Evolutionary conservation across 2,888 invertebrate genomes (phyloP).

Genomic region (Invenusta paracnida): DNA sequence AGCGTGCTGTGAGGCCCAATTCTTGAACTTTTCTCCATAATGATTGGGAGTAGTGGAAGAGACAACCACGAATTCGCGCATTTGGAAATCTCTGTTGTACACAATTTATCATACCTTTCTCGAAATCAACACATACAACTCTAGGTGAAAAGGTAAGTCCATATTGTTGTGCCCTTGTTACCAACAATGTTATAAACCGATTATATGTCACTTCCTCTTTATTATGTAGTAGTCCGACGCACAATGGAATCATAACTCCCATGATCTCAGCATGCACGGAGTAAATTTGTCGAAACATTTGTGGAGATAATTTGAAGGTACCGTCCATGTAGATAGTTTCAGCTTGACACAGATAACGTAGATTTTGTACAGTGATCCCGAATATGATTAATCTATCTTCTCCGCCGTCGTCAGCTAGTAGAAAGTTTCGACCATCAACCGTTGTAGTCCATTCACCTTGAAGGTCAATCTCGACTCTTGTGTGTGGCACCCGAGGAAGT

Average conservation of each 20-base stretch:
- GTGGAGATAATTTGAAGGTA: constrained; percentile 13
- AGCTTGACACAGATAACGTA: constrained; percentile 13
- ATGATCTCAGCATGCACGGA: background rate
- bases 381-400: constrained; percentile 5
- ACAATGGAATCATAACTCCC: constrained; percentile 5
- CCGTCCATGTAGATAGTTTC: background rate
- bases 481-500: constrained; percentile 26
- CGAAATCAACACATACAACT: constrained; percentile 4
- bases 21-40: constrained; percentile 29
- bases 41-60: background rate
- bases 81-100: constrained; percentile 23
- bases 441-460: constrained; percentile 22
- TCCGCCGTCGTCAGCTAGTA: background rate
- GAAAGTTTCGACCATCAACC: constrained; percentile 4
- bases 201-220: constrained; percentile 14
- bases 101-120: constrained; percentile 8
- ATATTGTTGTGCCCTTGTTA: constrained; percentile 17
- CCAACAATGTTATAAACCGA: constrained; percentile 18
- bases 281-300: constrained; percentile 23
- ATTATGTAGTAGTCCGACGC: constrained; percentile 23
- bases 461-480: constrained; percentile 15
- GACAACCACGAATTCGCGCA: constrained; percentile 20
- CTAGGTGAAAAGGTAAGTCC: constrained; percentile 4
- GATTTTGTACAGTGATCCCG: background rate
- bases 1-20: background rate